phyloP scores from a whole-genome alignment of 2,797 vertebrate genomes.

The Leptodactylus fallax region DNA sequence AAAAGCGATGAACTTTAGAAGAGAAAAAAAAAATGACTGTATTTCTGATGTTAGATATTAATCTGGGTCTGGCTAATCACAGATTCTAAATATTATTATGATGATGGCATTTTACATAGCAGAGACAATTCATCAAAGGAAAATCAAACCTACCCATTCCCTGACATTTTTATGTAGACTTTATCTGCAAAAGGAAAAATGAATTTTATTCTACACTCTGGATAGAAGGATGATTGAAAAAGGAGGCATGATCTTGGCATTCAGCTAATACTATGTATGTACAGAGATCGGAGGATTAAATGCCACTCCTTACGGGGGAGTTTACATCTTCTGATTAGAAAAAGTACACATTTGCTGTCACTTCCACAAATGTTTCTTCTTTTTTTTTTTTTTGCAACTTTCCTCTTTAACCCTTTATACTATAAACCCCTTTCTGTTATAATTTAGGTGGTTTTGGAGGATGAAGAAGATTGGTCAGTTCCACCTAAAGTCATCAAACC shows the following conservation, averaged over 20 bases:
- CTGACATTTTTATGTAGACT: constrained; percentile 17
- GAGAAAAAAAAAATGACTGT: constrained; percentile 21
- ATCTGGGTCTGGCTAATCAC: constrained; percentile 27
- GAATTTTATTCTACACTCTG: background rate
- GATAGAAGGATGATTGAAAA: background rate
- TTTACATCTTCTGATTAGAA: background rate
- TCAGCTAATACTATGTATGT: background rate
- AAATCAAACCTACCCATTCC: constrained; percentile 3
- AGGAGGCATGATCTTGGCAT: background rate
- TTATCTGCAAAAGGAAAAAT: constrained; percentile 30
- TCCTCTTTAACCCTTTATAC: background rate
- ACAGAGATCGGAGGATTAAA: background rate
- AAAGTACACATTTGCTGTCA: background rate
- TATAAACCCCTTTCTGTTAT: background rate
- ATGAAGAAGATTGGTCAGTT: background rate
- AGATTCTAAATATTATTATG: constrained; percentile 41
- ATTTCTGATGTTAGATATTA: constrained; percentile 31
- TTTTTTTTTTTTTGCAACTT: background rate
- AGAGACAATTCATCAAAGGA: constrained; percentile 26
- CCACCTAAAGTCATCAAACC: background rate
- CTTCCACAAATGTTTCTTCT: background rate
- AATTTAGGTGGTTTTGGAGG: background rate
- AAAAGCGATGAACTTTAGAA: constrained; percentile 40
- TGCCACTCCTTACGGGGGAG: background rate
- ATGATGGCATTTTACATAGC: constrained; percentile 28